Conservation (phyloP, 2,888 invertebrate species). For the Callinectes sapidus region DNA sequence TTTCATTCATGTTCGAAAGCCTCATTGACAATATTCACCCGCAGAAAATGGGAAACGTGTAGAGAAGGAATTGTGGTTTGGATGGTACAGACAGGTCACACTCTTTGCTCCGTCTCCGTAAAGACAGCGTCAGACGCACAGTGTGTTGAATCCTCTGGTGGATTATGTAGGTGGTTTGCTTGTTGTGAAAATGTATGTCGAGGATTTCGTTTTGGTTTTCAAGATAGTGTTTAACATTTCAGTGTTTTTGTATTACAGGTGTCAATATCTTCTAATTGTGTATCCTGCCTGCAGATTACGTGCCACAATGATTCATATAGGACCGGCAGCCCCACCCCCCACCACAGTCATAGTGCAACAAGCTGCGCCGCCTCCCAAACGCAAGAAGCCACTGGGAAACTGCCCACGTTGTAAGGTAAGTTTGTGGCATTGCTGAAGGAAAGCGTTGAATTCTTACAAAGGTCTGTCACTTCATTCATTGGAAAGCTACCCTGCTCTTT, state of each 20-base stretch:
- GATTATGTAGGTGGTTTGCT: background rate
- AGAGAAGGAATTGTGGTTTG: background rate
- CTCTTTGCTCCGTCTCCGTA: background rate
- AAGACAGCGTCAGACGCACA: background rate
- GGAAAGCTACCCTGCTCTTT: no score
- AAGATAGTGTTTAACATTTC: background rate
- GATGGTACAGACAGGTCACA: background rate
- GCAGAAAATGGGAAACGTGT: background rate
- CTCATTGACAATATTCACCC: background rate
- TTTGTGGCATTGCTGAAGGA: background rate
- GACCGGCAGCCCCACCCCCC: background rate
- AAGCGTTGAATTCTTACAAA: no score
- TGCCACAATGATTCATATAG: background rate
- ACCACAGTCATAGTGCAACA: background rate
- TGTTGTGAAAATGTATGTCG: background rate
- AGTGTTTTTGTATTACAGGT: background rate
- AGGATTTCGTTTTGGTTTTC: background rate
- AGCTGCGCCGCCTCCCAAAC: background rate
- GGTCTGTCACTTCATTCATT: no score
- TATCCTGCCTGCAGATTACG: background rate
- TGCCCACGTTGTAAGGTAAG: background rate
- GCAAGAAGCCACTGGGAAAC: background rate
- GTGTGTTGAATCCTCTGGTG: background rate
- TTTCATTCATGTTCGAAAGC: background rate
- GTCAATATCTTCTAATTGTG: background rate